phyloP scores from a whole-genome alignment of 1,140 invertebrate genomes.

The Atta cephalotes region DNA sequence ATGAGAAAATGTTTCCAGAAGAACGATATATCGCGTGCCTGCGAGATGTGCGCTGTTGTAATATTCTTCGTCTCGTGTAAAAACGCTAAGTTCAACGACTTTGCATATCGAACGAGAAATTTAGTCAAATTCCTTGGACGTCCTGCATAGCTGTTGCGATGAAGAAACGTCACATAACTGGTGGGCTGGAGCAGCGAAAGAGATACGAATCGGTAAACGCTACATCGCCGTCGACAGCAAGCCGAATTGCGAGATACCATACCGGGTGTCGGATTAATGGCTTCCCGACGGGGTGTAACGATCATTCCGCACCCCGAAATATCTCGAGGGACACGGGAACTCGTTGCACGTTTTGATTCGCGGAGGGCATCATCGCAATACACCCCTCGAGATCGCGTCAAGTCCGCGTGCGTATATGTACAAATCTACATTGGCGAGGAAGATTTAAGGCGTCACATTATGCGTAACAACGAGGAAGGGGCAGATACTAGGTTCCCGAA shows the following conservation, averaged over 20 bases:
- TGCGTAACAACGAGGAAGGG: background rate
- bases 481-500: background rate
- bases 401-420: constrained; percentile 63
- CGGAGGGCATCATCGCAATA: constrained; percentile 14
- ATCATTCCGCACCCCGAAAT: constrained; percentile 44
- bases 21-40: background rate
- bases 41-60: background rate
- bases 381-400: constrained; percentile 61
- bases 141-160: constrained; percentile 7
- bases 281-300: constrained; percentile 64
- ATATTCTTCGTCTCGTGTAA: background rate
- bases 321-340: constrained; percentile 33
- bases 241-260: constrained; percentile 62
- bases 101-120: constrained; percentile 27
- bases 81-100: constrained; percentile 21
- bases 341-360: constrained; percentile 68
- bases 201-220: constrained; percentile 66
- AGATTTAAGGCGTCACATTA: constrained; percentile 68
- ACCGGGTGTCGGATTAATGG: constrained; percentile 72
- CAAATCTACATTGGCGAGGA: constrained; percentile 66
- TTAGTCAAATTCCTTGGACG: constrained; percentile 41
- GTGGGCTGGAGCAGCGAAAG: constrained; percentile 19
- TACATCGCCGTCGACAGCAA: constrained; percentile 65
- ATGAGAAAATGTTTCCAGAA: background rate
- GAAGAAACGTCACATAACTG: constrained; percentile 25